Percentiles rank a stretch among this genome's conserved stretches.
These are phyloP conservation scores for Argyra leucocephala DNA, from an alignment of 2,888 invertebrate genomes.

Conservation along the genomic window DNA sequence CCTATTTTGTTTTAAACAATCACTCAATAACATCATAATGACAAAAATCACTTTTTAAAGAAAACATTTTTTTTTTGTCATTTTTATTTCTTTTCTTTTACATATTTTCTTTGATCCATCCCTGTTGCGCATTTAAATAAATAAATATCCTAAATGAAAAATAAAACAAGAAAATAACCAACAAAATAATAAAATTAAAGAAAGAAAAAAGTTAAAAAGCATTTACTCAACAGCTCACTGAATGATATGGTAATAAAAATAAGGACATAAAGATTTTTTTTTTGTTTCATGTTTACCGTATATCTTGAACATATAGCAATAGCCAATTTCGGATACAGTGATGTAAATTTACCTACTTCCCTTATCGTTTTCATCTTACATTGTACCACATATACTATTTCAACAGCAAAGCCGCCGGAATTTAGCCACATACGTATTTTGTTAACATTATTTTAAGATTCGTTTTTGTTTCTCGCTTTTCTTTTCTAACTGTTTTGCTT, in stretches of 20 bases:
- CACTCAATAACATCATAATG: too few species aligned
- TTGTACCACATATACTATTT: too few species aligned
- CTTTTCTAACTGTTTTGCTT: background rate
- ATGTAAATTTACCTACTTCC: background rate
- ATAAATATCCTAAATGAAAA: background rate
- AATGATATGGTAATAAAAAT: conserved; percentile 4
- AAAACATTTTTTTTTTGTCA: background rate
- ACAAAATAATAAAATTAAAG: too few species aligned
- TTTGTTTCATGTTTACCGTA: background rate
- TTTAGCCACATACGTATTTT: background rate
- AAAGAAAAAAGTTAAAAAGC: background rate
- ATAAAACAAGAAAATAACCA: too few species aligned
- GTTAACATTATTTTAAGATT: too few species aligned
- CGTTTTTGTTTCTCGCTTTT: too few species aligned
- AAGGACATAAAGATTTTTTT: background rate
- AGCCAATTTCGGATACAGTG: background rate
- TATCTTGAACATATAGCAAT: too few species aligned
- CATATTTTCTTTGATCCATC: background rate
- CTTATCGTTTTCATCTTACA: background rate
- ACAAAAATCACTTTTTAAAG: too few species aligned
- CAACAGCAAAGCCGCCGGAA: background rate
- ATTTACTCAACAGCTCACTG: background rate
- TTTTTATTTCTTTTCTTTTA: background rate
- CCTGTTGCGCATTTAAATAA: conserved; percentile 1
- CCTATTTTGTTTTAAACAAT: too few species aligned